Evolutionary conservation across 1,140 invertebrate species (phyloP).

Genomic region (Hyphantria cunea): DNA sequence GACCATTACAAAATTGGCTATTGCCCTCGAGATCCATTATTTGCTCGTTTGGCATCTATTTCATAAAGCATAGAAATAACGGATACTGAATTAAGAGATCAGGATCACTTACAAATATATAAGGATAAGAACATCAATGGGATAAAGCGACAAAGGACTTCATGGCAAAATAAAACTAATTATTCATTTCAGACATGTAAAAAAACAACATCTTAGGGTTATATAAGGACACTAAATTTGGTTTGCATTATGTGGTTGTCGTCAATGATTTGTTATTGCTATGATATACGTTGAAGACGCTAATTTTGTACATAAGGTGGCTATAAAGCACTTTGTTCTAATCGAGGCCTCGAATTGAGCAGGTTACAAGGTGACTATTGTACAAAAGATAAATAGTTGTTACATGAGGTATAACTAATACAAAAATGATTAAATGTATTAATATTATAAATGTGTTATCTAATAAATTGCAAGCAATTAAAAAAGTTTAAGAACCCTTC

Average conservation of each 20-base stretch:
- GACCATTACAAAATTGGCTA: no score
- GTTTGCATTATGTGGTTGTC: neutral
- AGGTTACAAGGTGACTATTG: slow-evolving; percentile 19
- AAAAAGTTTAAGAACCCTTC: neutral
- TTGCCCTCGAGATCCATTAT: no score
- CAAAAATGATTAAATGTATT: slow-evolving; percentile 10
- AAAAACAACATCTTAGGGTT: no score
- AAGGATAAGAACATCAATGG: no score
- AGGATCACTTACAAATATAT: no score
- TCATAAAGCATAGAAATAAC: no score
- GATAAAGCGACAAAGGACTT: no score
- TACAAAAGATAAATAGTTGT: slow-evolving; percentile 16
- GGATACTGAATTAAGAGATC: no score
- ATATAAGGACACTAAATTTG: neutral
- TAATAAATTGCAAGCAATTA: slow-evolving; percentile 25
- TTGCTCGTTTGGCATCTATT: no score
- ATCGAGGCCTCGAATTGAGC: neutral
- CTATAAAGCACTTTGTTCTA: neutral
- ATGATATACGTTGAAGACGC: neutral
- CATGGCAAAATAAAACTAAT: no score
- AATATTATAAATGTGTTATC: slow-evolving; percentile 5
- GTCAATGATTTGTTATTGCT: neutral
- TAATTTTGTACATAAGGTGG: neutral
- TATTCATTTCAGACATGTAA: no score
- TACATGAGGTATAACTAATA: slow-evolving; percentile 18